These are phyloP conservation scores for Eupeodes corollae DNA, from an alignment of 1,140 invertebrate species.

Conservation along the genomic window DNA sequence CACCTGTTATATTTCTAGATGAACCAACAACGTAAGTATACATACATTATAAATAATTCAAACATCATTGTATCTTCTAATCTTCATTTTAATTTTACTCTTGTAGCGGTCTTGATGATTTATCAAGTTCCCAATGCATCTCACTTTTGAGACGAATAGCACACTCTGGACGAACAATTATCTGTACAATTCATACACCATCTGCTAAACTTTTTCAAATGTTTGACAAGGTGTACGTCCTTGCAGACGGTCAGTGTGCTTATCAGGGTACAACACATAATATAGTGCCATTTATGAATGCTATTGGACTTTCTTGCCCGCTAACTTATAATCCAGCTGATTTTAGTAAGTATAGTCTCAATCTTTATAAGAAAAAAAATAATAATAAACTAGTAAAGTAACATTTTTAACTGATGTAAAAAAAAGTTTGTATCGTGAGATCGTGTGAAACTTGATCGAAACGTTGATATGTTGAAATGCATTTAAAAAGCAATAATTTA, in stretches of 20 bases:
- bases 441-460: too few species aligned
- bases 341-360: constrained; percentile 50
- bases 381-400: too few species aligned
- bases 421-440: neutral
- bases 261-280: constrained; percentile 56
- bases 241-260: constrained; percentile 60
- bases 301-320: constrained; percentile 57
- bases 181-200: constrained; percentile 87
- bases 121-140: constrained; percentile 63
- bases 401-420: neutral
- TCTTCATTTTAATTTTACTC: neutral
- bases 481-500: neutral
- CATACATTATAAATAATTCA: too few species aligned
- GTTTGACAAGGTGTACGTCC: constrained; percentile 67
- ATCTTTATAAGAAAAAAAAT: too few species aligned
- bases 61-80: too few species aligned
- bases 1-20: constrained; percentile 77
- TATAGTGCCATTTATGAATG: constrained; percentile 56
- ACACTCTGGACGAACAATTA: constrained; percentile 67
- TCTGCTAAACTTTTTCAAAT: constrained; percentile 65
- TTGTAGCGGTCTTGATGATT: constrained; percentile 55
- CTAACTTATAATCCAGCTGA: constrained; percentile 71
- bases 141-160: constrained; percentile 66
- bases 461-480: too few species aligned
- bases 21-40: constrained; percentile 68